Conservation (phyloP, 2,797 vertebrate genomes). For the Vipera latastei region DNA sequence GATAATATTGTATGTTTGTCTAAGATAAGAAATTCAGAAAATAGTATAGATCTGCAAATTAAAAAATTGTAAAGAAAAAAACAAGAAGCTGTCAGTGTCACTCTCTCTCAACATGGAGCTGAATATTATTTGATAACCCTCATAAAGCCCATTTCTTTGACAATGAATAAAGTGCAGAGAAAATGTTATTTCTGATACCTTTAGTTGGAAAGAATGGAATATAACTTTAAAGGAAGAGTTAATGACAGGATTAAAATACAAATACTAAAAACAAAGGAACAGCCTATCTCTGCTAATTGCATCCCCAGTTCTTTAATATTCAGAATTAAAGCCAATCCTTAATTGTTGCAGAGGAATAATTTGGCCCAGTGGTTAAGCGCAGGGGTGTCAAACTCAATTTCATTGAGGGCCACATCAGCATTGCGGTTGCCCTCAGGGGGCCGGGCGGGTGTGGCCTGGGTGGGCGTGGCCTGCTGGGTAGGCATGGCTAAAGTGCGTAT, state of each 20-base stretch:
- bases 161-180: not conserved
- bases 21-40: not conserved
- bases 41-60: not conserved
- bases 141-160: not conserved
- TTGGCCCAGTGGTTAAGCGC: not conserved
- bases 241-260: not conserved
- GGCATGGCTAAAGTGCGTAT: too few species aligned
- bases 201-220: not conserved
- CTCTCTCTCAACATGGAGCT: not conserved
- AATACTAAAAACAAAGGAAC: not conserved
- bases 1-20: not conserved
- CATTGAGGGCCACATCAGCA: too few species aligned
- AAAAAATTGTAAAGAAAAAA: not conserved
- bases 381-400: too few species aligned
- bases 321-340: not conserved
- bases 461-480: too few species aligned
- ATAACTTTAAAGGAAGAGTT: not conserved
- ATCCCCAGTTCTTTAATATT: not conserved
- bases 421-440: too few species aligned
- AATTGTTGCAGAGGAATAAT: not conserved
- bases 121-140: not conserved
- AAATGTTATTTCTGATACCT: not conserved
- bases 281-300: not conserved
- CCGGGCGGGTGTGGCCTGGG: too few species aligned
- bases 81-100: not conserved